These are phyloP conservation scores for Rhynchotus rufescens DNA, from an alignment of 2,797 vertebrate species.

Conservation along the genomic window DNA sequence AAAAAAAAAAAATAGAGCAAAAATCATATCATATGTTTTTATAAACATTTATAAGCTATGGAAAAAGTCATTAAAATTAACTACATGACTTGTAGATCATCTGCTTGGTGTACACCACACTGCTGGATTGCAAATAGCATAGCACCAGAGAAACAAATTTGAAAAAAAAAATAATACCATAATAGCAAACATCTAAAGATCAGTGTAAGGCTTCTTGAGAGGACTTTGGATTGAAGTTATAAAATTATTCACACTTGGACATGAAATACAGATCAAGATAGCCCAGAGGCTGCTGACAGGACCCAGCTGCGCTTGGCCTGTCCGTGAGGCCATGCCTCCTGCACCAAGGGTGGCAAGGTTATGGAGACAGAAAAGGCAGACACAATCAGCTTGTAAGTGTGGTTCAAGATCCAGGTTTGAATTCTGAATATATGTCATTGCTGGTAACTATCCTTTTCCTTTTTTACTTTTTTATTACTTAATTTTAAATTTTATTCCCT, in stretches of 20 bases:
- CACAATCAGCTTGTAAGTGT: background rate
- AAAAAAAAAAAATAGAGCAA: background rate
- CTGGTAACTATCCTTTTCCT: background rate
- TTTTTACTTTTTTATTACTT: too few relatives aligned
- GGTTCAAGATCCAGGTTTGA: background rate
- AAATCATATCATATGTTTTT: background rate
- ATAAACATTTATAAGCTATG: background rate
- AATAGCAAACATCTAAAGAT: background rate
- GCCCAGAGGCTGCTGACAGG: background rate
- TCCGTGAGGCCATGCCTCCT: background rate
- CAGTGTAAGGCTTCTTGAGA: background rate
- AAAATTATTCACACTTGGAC: background rate
- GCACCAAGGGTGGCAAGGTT: too few relatives aligned
- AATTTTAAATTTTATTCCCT: too few relatives aligned
- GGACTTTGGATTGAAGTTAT: background rate
- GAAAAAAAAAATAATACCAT: background rate
- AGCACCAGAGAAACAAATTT: background rate
- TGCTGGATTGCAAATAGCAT: background rate
- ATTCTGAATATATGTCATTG: background rate
- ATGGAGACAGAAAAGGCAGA: too few relatives aligned
- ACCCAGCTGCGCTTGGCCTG: background rate
- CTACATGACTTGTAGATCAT: background rate
- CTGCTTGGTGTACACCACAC: background rate
- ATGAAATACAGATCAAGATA: fast-evolving
- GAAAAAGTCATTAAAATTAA: background rate